phyloP scores from a whole-genome alignment of 2,113 vertebrate genomes.

The Antennarius striatus region DNA sequence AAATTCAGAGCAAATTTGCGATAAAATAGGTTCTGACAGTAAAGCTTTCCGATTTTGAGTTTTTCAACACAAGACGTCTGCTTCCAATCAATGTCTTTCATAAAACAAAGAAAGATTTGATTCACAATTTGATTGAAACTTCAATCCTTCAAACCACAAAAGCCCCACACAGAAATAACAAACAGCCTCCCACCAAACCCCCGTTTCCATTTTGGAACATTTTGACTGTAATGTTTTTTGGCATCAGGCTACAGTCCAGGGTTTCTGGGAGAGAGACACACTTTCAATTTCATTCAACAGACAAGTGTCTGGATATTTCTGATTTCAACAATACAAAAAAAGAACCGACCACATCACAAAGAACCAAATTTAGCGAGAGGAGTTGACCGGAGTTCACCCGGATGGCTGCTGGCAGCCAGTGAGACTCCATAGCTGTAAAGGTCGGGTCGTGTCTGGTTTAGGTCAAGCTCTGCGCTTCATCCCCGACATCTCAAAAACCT shows the following conservation, averaged over 20 bases:
- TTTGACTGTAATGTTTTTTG: conserved; percentile 7
- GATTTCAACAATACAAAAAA: background rate
- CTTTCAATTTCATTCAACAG: background rate
- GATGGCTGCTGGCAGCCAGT: conserved; percentile 4
- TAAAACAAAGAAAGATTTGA: conserved; percentile 9
- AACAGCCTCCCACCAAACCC: conserved; percentile 3
- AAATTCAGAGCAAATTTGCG: background rate
- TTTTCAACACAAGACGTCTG: conserved; percentile 8
- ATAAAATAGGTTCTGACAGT: background rate
- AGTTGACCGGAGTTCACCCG: background rate
- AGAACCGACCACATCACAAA: background rate
- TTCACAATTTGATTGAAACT: too few species aligned
- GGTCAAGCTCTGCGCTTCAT: conserved; percentile 21
- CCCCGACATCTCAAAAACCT: too few species aligned
- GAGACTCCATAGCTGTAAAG: conserved; percentile 4
- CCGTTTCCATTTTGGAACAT: conserved; percentile 4
- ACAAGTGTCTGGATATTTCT: background rate
- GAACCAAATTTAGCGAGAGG: background rate
- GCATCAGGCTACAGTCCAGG: background rate
- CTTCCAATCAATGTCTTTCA: conserved; percentile 16
- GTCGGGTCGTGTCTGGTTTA: conserved; percentile 20
- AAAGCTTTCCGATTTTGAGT: background rate
- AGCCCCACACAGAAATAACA: conserved; percentile 21
- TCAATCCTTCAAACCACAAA: background rate
- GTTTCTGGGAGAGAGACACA: background rate